These are phyloP conservation scores for Brienomyrus brachyistius DNA, from an alignment of 2,113 vertebrate genomes.

Conservation along the genomic window DNA sequence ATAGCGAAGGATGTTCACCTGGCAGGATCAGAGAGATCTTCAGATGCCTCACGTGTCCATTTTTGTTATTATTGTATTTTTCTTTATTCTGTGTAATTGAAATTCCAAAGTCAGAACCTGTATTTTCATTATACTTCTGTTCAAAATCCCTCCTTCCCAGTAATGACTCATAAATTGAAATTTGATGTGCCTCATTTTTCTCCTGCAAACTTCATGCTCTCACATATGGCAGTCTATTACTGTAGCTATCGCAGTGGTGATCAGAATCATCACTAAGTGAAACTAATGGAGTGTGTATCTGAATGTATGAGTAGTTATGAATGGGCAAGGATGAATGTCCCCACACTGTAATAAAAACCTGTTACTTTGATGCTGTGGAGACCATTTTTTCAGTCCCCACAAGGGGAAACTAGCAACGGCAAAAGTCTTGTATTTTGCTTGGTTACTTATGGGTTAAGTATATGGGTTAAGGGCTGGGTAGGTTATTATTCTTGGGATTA, in stretches of 20 bases:
- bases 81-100: neutral
- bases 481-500: neutral
- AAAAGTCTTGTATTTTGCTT: neutral
- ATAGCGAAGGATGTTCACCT: neutral
- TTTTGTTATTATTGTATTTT: slow-evolving; percentile 1
- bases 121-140: neutral
- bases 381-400: neutral
- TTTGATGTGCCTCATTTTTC: neutral
- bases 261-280: neutral
- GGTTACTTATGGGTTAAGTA: neutral
- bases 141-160: neutral
- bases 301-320: neutral
- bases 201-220: neutral
- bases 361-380: neutral
- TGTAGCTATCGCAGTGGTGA: neutral
- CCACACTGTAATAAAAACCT: neutral
- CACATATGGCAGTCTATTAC: neutral
- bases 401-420: neutral
- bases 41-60: neutral
- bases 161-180: neutral
- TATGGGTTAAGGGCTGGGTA: neutral
- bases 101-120: neutral
- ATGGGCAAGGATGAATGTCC: neutral
- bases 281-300: neutral
- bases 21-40: neutral